Percentiles rank a stretch among this genome's conserved stretches.
phyloP scores from a whole-genome alignment of 2,797 vertebrate species.

The Neosilurus mollespiculum region DNA sequence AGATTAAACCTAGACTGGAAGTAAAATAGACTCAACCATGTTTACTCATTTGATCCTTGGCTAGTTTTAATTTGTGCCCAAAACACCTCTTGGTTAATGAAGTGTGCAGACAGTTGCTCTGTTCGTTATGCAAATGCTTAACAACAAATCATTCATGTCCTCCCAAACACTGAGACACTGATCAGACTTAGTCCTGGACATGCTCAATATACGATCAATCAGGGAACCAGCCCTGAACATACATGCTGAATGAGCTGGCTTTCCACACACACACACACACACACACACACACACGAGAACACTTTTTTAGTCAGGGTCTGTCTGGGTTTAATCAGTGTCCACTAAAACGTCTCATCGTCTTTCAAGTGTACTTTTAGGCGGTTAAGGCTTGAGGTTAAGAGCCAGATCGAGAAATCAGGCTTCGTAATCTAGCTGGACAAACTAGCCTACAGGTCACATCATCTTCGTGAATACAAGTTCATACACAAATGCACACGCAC shows the following conservation, averaged over 20 bases:
- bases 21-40: background rate
- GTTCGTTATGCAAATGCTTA: slow-evolving; percentile 19
- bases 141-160: slow-evolving; percentile 8
- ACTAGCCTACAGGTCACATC: slow-evolving; percentile 20
- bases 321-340: slow-evolving; percentile 18
- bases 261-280: background rate
- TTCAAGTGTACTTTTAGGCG: slow-evolving; percentile 29
- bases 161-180: slow-evolving; percentile 13
- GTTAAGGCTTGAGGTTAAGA: slow-evolving; percentile 46
- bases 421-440: slow-evolving; percentile 24
- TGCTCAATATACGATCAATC: slow-evolving; percentile 20
- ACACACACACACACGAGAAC: background rate
- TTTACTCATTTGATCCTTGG: slow-evolving; percentile 8
- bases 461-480: slow-evolving; percentile 3
- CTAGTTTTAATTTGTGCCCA: slow-evolving; percentile 26
- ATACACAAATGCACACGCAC: background rate
- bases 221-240: slow-evolving; percentile 48
- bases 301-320: background rate
- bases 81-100: slow-evolving; percentile 16
- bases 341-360: background rate
- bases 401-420: slow-evolving; percentile 27
- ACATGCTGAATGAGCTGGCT: slow-evolving; percentile 4
- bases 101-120: slow-evolving; percentile 29
- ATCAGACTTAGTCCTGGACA: slow-evolving; percentile 39
- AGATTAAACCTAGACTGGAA: slow-evolving; percentile 11